A percentile compares a stretch with the other conserved stretches of the same genome.
These are phyloP conservation scores for Tetragnatha versicolor DNA, from an alignment of 1,140 invertebrate genomes.

Conservation along the genomic window DNA sequence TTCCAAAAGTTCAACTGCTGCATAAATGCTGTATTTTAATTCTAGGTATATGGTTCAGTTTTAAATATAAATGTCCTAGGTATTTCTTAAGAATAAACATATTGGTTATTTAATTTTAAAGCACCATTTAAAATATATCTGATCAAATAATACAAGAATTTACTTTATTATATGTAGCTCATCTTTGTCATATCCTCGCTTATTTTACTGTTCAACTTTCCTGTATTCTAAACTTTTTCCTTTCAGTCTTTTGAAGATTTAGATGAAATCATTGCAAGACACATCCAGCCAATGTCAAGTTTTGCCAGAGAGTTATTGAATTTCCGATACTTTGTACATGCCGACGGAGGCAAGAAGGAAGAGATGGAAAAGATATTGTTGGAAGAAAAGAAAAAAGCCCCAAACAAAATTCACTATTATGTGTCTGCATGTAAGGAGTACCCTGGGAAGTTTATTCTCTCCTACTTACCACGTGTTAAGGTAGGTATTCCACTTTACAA, in stretches of 20 bases:
- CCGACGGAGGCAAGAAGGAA: slow-evolving; percentile 68
- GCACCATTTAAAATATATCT: no score
- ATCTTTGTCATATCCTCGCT: no score
- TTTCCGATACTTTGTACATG: slow-evolving; percentile 72
- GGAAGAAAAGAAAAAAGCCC: slow-evolving; percentile 84
- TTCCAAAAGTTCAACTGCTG: no score
- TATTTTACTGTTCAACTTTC: no score
- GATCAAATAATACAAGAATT: no score
- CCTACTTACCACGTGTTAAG: slow-evolving; percentile 86
- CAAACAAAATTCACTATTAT: slow-evolving; percentile 89
- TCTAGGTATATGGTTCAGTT: no score
- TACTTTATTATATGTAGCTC: no score
- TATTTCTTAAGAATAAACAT: no score
- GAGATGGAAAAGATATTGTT: slow-evolving; percentile 86
- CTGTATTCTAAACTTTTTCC: slow-evolving; percentile 68
- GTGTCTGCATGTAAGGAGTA: slow-evolving; percentile 85
- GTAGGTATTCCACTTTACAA: slow-evolving; percentile 9
- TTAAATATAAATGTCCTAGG: no score
- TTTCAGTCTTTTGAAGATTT: slow-evolving; percentile 91
- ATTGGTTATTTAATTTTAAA: no score
- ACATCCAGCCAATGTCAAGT: slow-evolving; percentile 95
- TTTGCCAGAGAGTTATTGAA: slow-evolving; percentile 87
- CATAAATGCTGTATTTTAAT: no score
- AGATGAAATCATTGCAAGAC: slow-evolving; percentile 97
- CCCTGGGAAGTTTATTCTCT: slow-evolving; percentile 94